A percentile compares a stretch with the other conserved stretches of the same genome.
These are phyloP conservation scores for Octomys mimax DNA, from an alignment of 2,797 vertebrate genomes.

Conservation along the genomic window DNA sequence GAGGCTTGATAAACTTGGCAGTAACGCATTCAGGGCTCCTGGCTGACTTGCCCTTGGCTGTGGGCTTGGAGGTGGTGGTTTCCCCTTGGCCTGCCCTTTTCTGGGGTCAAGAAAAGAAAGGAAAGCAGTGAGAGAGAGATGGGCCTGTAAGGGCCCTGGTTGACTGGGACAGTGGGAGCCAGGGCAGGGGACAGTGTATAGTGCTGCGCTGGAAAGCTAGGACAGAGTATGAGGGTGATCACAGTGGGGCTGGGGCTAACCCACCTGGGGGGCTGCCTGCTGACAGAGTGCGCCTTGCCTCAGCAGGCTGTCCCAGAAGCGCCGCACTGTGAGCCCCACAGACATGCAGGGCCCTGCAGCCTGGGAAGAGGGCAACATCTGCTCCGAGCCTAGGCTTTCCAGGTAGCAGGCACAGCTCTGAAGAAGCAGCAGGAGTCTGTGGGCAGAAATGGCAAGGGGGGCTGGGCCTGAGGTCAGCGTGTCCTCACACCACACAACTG, in stretches of 20 bases:
- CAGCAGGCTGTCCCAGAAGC: conserved; percentile 93
- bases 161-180: neutral
- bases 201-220: neutral
- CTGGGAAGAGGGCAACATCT: conserved; percentile 61
- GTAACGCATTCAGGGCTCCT: conserved; percentile 59
- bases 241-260: neutral
- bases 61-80: conserved; percentile 29
- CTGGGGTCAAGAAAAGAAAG: conserved; percentile 75
- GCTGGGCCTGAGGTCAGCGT: neutral
- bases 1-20: conserved; percentile 67
- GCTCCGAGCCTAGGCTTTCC: conserved; percentile 86
- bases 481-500: neutral
- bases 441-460: neutral
- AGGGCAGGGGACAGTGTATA: accelerated
- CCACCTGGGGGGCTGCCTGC: conserved; percentile 85
- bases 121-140: conserved; percentile 22
- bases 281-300: conserved; percentile 85
- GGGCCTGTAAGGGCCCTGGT: neutral
- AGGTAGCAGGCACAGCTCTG: conserved; percentile 93
- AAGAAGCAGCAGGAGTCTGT: conserved; percentile 95
- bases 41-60: conserved; percentile 65
- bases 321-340: conserved; percentile 92
- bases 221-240: neutral
- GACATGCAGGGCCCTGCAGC: conserved; percentile 90
- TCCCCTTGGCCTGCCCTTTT: conserved; percentile 72